Evolutionary conservation across 2,888 invertebrate genomes (phyloP).

Genomic region (Netelia virgata): DNA sequence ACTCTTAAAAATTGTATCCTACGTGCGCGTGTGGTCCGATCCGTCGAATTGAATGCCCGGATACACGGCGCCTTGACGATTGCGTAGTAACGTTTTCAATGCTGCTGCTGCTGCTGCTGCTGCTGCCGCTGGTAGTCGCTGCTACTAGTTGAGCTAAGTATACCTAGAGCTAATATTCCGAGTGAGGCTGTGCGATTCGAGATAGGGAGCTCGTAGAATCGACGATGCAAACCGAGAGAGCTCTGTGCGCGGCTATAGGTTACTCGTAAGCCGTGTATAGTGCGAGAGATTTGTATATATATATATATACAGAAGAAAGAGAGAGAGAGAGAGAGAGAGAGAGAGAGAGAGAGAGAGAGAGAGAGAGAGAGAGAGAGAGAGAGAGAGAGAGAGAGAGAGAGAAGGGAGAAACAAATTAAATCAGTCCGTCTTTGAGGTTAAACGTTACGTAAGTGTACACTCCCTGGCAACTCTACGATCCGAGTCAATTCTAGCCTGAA

Average conservation of each 20-base stretch:
- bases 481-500: constrained; percentile 17
- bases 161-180: constrained; percentile 25
- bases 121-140: no score
- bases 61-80: constrained; percentile 79
- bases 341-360: not conserved
- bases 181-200: constrained; percentile 7
- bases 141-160: constrained; percentile 14
- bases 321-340: not conserved
- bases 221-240: constrained; percentile 31
- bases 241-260: constrained; percentile 40
- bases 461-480: not conserved
- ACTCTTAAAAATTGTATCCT: constrained; percentile 30
- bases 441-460: constrained; percentile 37
- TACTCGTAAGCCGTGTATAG: constrained; percentile 16
- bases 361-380: not conserved
- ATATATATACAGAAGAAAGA: not conserved
- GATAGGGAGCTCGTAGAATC: constrained; percentile 2
- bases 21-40: constrained; percentile 60
- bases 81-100: constrained; percentile 70
- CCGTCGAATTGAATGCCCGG: constrained; percentile 81
- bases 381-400: constrained; percentile 9
- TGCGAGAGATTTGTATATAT: not conserved
- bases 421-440: constrained; percentile 41
- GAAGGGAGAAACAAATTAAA: constrained; percentile 58
- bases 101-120: no score